phyloP scores from a whole-genome alignment of 2,888 invertebrate species.

The Sphaerophoria rueppellii region DNA sequence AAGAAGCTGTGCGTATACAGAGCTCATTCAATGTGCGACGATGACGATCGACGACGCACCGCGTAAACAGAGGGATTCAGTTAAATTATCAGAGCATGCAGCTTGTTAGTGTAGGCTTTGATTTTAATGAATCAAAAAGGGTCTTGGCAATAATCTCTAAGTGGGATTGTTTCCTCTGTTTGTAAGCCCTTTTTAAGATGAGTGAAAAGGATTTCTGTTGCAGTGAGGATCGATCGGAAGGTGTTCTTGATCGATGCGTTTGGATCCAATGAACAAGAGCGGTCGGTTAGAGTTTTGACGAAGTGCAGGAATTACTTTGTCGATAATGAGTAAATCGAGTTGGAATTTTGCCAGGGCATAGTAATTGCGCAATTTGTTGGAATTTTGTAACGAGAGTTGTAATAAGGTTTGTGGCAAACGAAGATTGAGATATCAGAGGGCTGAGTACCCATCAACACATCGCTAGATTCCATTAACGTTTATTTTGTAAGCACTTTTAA shows the following conservation, averaged over 20 bases:
- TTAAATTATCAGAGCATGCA: constrained; percentile 64
- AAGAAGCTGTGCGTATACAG: constrained; percentile 22
- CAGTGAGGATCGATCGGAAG: constrained; percentile 1
- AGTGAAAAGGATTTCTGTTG: background rate
- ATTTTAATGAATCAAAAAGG: constrained; percentile 57
- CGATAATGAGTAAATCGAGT: constrained; percentile 58
- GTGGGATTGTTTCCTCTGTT: constrained; percentile 8
- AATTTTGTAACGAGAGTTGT: background rate
- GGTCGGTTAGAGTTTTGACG: constrained; percentile 36
- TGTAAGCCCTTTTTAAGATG: background rate
- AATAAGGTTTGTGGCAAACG: background rate
- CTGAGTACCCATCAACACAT: no score
- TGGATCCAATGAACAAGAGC: constrained; percentile 52
- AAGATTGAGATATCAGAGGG: no score
- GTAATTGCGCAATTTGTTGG: constrained; percentile 13
- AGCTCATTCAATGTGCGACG: constrained; percentile 15
- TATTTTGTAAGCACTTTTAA: no score
- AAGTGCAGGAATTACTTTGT: constrained; percentile 53
- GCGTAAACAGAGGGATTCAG: background rate
- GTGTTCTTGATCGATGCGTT: constrained; percentile 50
- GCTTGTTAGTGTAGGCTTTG: constrained; percentile 64
- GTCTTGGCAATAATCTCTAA: background rate
- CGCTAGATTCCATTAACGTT: no score
- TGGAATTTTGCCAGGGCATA: constrained; percentile 1
- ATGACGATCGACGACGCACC: background rate